Evolutionary conservation across 2,888 invertebrate genomes (phyloP).

Genomic region (Melanophora roralis): DNA sequence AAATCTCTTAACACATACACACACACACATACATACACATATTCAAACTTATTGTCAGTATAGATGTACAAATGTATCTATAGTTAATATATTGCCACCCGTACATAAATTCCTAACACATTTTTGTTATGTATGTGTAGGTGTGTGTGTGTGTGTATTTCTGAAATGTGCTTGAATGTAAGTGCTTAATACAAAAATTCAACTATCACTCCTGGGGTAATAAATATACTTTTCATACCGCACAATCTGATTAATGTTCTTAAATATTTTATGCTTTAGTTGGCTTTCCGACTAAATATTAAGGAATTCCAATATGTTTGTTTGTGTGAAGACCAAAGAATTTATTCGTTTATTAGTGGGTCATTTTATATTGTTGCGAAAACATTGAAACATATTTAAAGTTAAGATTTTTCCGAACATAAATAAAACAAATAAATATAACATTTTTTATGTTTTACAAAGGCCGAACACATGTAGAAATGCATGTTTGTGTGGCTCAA

Average conservation of each 20-base stretch:
- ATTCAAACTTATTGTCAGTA: neutral
- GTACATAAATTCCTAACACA: constrained; percentile 25
- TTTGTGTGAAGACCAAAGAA: too few relatives aligned
- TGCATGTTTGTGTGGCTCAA: too few relatives aligned
- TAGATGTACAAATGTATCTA: too few relatives aligned
- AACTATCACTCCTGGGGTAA: constrained; percentile 32
- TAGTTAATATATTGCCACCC: neutral
- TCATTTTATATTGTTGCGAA: neutral
- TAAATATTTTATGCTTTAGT: constrained; percentile 21
- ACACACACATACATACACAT: neutral
- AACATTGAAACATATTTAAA: too few relatives aligned
- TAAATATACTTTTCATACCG: constrained; percentile 54
- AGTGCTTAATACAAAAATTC: constrained; percentile 27
- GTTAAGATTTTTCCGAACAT: too few relatives aligned
- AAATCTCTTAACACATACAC: constrained; percentile 47
- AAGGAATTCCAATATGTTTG: constrained; percentile 13
- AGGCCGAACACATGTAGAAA: too few relatives aligned
- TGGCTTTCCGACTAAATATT: constrained; percentile 34
- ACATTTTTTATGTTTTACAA: too few relatives aligned
- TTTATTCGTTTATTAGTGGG: constrained; percentile 1
- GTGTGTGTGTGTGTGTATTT: neutral
- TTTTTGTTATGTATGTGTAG: neutral
- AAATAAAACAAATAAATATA: too few relatives aligned
- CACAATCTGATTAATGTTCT: constrained; percentile 52
- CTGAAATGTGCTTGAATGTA: too few relatives aligned